phyloP scores from a whole-genome alignment of 2,888 invertebrate genomes.

The Trissolcus japonicus region DNA sequence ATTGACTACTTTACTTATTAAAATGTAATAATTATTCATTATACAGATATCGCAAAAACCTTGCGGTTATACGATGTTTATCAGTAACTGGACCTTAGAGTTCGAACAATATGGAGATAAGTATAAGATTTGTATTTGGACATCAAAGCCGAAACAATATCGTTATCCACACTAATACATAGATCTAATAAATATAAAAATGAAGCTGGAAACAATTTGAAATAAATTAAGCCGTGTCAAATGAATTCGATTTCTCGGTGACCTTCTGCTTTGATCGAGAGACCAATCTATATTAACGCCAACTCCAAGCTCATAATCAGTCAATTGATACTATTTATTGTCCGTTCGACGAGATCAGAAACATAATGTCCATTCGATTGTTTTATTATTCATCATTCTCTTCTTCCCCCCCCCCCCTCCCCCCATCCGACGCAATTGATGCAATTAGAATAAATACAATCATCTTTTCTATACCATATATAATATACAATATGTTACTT shows the following conservation, averaged over 20 bases:
- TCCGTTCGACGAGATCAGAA: slow-evolving; percentile 46
- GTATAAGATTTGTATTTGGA: background rate
- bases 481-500: no score
- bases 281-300: slow-evolving; percentile 43
- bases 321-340: slow-evolving; percentile 53
- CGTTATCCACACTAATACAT: no score
- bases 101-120: slow-evolving; percentile 50
- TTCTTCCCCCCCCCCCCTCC: background rate
- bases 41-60: no score
- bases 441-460: slow-evolving; percentile 5
- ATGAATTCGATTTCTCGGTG: slow-evolving; percentile 54
- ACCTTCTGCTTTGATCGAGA: slow-evolving; percentile 55
- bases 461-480: no score
- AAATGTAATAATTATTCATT: no score
- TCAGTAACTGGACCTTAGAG: slow-evolving; percentile 51
- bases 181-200: no score
- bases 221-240: slow-evolving; percentile 29
- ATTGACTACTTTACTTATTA: no score
- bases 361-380: slow-evolving; percentile 42
- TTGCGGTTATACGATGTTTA: slow-evolving; percentile 48
- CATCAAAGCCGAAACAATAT: no score
- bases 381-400: slow-evolving; percentile 46
- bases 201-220: no score
- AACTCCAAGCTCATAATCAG: slow-evolving; percentile 39
- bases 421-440: slow-evolving; percentile 25